Conservation (phyloP, 64 coral and sea anemone species). For the Pocillopora verrucosa region DNA sequence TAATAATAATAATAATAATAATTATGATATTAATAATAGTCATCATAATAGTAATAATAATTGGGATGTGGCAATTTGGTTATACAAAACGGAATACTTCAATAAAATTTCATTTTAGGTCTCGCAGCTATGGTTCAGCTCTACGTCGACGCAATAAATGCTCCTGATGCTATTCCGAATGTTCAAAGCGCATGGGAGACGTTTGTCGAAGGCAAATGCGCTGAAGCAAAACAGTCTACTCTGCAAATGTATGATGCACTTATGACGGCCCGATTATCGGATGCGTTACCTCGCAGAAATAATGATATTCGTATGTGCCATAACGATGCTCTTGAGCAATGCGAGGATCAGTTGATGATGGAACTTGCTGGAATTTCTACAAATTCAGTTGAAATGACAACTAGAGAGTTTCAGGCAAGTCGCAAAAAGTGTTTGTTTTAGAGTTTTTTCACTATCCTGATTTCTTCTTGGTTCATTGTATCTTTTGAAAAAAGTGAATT, state of each 20-base stretch:
- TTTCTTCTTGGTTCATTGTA: too few species aligned
- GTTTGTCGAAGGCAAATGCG: constrained; percentile 67
- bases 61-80: too few species aligned
- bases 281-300: constrained; percentile 46
- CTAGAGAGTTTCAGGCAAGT: constrained; percentile 60
- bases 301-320: constrained; percentile 58
- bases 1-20: too few species aligned
- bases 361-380: constrained; percentile 56
- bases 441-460: too few species aligned
- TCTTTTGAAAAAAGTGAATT: too few species aligned
- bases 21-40: too few species aligned
- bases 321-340: constrained; percentile 28
- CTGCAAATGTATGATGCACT: constrained; percentile 24
- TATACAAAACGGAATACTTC: too few species aligned
- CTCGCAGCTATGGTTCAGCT: constrained; percentile 58
- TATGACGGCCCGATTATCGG: constrained; percentile 46
- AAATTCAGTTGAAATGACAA: constrained; percentile 45
- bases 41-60: too few species aligned
- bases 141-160: constrained; percentile 74
- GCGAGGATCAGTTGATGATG: constrained; percentile 12
- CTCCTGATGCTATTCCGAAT: constrained; percentile 75
- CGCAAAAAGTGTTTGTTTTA: too few species aligned
- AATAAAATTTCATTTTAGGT: constrained; percentile 11
- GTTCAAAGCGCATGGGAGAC: constrained; percentile 71
- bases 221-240: constrained; percentile 28